A percentile compares a stretch with the other conserved stretches of the same genome.
phyloP scores from a whole-genome alignment of 2,113 vertebrate species.

The Sula dactylatra region DNA sequence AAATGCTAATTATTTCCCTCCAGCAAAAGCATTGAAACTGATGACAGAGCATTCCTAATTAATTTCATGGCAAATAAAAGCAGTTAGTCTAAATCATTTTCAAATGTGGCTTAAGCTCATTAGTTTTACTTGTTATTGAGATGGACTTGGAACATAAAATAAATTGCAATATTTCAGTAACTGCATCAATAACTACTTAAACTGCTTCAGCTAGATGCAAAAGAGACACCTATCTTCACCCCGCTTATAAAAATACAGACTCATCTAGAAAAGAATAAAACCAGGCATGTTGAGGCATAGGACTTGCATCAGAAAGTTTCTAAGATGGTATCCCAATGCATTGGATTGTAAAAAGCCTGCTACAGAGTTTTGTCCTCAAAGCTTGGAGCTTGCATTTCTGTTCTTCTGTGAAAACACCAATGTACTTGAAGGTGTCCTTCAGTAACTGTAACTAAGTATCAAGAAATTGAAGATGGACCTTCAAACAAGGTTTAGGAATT shows the following conservation, averaged over 20 bases:
- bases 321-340: background rate
- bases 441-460: background rate
- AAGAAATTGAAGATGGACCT: background rate
- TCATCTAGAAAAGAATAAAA: background rate
- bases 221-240: background rate
- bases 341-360: background rate
- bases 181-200: background rate
- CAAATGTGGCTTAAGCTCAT: background rate
- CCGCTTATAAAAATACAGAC: background rate
- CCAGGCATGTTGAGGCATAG: accelerated
- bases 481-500: background rate
- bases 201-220: background rate
- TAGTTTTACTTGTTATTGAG: background rate
- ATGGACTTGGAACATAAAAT: background rate
- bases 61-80: background rate
- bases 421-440: background rate
- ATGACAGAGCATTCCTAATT: background rate
- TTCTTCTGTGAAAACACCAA: background rate
- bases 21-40: background rate
- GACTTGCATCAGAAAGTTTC: background rate
- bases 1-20: background rate
- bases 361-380: background rate
- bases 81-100: background rate
- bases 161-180: background rate
- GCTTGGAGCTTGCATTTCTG: background rate